Evolutionary conservation across 2,797 vertebrate species (phyloP), one percentile per base, ranked within the genome.

Genomic region (Syngnathus acus): DNA sequence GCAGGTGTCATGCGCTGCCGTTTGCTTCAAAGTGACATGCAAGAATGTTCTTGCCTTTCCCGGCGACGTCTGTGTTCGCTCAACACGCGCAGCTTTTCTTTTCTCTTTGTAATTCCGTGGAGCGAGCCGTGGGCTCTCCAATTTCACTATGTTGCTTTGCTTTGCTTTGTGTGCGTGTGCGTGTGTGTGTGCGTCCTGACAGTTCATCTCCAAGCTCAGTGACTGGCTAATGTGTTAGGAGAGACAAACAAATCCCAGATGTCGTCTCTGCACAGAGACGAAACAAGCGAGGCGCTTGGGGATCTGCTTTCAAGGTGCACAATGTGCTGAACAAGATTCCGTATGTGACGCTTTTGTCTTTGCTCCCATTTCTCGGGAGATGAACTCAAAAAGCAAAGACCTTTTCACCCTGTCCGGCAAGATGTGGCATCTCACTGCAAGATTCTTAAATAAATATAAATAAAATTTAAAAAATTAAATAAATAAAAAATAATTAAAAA

Each of bases 61-160:
- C 54, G 26, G 1, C 9, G 40, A 11, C 38, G 64, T 39, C 32
- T 65, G 51, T 42, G 32, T 66, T 77, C 65, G 51, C 70, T 75
- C 66, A 26, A 57, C 60, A 65, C 4, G 67, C 65, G 53, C 48
- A 66, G 61, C 8, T 54, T 59, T 58, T 21, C 57, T 58, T 66
- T 23, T 47, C 0, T 26, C n/a, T 54, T 47, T 64, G n/a, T 70
- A 67, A 74, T 74, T 84, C 72, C 76, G 73, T 64, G 55, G 75
- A 76, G 68, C 40, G 23, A 72, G 66, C 37, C 57, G 54, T n/a
- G 68, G 37, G 6, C 72, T 65, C 55, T 87, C 81, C n/a, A 40
- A 76, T 88, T 89, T 86, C 85, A 86, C 78, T 80, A 67, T 68
- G 78, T 65, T 67, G 65, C 66, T 69, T 75, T 77, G 76, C 45